Evolutionary conservation across 2,888 invertebrate genomes (phyloP), one percentile per base, ranked within the genome.

Genomic region (Camptogramma bilineatum): DNA sequence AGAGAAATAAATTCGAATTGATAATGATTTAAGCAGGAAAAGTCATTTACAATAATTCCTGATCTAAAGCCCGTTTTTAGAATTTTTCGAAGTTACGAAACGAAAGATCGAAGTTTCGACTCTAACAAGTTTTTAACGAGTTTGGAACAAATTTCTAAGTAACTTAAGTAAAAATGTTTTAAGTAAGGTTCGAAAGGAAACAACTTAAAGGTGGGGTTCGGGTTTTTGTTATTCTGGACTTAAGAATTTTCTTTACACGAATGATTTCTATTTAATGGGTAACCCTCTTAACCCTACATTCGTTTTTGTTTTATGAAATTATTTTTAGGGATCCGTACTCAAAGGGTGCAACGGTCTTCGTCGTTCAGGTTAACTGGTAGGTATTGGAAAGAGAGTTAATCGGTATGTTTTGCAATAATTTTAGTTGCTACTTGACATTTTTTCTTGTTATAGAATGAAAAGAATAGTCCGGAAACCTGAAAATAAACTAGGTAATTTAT

Each of bases 121-220:
- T n/a, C n/a, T 59, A 54, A 60, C 60, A 64, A 64, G 64, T 60
- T 65, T 57, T 65, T 65, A 65, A 65, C 56, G 64, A 65, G 64
- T 65, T 65, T 52, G 42, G 16, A 44, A 64, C 47, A 55, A 52
- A 48, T 61, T 42, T 64, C 47, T 34, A 44, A 44, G 44, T 16
- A 44, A 44, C 44, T 44, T 44, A 44, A 44, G 44, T 44, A 44
- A 44, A 44, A 44, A 44, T 44, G 64, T 52, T 53, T 56, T 24
- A 64, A 51, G 46, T 42, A 48, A 50, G 47, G 17, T 31, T 64
- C 31, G 48, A 50, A 53, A 48, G 39, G 18, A 31, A 61, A 48
- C 18, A 53, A 24, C 21, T 52, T 54, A 16, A 50, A 42, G 21
- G 42, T 42, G 16, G 17, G 16, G 19, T 19, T 64, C 51, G 16